These are phyloP conservation scores for Criorhina ranunculi DNA, from an alignment of 2,888 invertebrate genomes.

Conservation along the genomic window DNA sequence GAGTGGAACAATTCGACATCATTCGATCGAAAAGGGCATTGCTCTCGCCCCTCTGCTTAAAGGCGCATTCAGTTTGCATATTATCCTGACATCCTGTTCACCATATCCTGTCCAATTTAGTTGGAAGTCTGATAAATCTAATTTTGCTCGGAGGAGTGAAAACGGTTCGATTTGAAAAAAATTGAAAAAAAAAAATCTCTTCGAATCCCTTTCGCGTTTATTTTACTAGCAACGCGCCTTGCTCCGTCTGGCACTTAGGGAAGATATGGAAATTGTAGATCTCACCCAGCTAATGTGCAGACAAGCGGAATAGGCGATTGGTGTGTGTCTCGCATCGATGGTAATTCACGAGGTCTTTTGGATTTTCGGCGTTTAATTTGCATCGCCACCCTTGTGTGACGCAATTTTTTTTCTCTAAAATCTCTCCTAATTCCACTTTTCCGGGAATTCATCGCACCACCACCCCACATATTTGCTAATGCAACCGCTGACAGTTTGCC, in stretches of 20 bases:
- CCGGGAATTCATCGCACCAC: background rate
- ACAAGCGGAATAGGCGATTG: conserved; percentile 70
- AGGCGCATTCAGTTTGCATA: conserved; percentile 67
- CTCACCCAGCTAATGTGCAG: conserved; percentile 32
- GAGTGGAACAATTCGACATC: conserved; percentile 47
- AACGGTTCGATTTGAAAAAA: conserved; percentile 4
- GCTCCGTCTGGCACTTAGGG: conserved; percentile 7
- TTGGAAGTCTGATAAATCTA: conserved; percentile 75
- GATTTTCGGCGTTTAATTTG: conserved; percentile 72
- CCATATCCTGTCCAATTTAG: conserved; percentile 71
- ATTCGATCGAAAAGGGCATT: conserved; percentile 51
- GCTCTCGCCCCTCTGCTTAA: conserved; percentile 9
- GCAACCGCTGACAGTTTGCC: conserved; percentile 64
- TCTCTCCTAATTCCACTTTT: conserved; percentile 57
- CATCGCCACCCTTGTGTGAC: conserved; percentile 73
- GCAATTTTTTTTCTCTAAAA: conserved; percentile 56
- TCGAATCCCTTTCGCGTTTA: conserved; percentile 48
- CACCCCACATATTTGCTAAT: conserved; percentile 40
- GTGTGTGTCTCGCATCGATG: conserved; percentile 71
- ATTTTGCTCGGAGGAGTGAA: conserved; percentile 52
- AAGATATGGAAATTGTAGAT: conserved; percentile 37
- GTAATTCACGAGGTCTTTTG: conserved; percentile 65
- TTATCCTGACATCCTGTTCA: conserved; percentile 67
- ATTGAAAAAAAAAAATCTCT: conserved; percentile 13
- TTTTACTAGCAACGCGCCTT: background rate